Evolutionary conservation across 1,140 invertebrate genomes (phyloP), one percentile per base, ranked within the genome.

Genomic region (Drosophila leontia): DNA sequence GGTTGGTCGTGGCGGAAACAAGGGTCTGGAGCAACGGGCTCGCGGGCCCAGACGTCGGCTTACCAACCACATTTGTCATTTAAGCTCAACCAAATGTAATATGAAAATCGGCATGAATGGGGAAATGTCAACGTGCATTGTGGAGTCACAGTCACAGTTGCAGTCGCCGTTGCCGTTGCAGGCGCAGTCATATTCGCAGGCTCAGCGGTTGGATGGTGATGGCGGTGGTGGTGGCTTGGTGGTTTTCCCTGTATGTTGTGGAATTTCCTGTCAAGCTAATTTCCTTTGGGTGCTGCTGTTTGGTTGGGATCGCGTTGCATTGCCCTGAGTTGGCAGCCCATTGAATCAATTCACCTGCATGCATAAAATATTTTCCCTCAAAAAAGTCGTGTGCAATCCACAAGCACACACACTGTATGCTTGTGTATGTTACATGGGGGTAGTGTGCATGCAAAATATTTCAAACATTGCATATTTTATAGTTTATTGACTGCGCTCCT

Each of bases 391-490:
- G 48, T 37, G 55, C 57, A 70, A 41, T 45, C 23, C 23, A 15
- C 41, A 53, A 32, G 53, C 41, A 69, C 32, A 69, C 41, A 69
- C 32, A 32, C 39, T 19, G 37, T 26, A 53, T 35, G 13, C 17
- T 32, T 63, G 13, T 51, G 9, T 55, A 9, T 45, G 19, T 19
- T 51, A 45, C 53, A 42, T 34, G 15, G 47, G 58, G 32, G 19
- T 32, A 12, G 57, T 37, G 39, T 17, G 50, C 61, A 69, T 74
- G 63, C 70, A 78, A 74, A 82, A 82, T 80, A 88, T 88, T 88
- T 83, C 84, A 83, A 88, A 83, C 84, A 87, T 87, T 87, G 84
- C 84, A 87, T 87, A 87, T 87, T 87, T 87, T 88, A 88, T 88
- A 88, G 84, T 88, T 88, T 87, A 87, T 87, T 88, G 84, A 83